A percentile compares a stretch with the other conserved stretches of the same genome.
These are phyloP conservation scores for Anarhynchus alexandrinus DNA, from an alignment of 2,113 vertebrate species.

Conservation along the genomic window DNA sequence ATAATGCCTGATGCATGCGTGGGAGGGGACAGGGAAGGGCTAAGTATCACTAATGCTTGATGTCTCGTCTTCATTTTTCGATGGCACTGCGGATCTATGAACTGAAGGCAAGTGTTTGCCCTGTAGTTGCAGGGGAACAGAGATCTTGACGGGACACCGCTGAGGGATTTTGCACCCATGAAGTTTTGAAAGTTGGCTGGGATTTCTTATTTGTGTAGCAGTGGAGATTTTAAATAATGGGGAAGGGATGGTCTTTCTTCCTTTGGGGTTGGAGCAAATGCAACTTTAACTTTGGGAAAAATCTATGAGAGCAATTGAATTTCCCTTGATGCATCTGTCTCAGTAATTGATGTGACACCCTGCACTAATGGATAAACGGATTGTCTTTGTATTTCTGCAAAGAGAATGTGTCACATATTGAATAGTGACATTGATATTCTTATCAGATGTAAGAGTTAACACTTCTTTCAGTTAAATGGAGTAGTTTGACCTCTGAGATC, in stretches of 20 bases:
- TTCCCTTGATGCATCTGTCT: conserved; percentile 20
- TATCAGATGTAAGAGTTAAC: conserved; percentile 43
- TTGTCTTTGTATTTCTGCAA: conserved; percentile 45
- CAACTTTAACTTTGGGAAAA: not conserved
- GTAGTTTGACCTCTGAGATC: conserved; percentile 31
- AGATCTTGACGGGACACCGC: not conserved
- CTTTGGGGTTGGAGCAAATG: not conserved
- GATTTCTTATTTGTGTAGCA: not conserved
- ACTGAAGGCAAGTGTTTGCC: not conserved
- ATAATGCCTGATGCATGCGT: not conserved
- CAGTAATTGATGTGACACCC: conserved; percentile 52
- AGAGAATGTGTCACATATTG: conserved; percentile 43
- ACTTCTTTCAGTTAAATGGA: conserved; percentile 15
- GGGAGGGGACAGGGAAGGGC: not conserved
- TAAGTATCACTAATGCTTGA: not conserved
- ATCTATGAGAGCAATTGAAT: conserved; percentile 44
- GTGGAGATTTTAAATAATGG: not conserved
- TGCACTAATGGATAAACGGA: conserved; percentile 39
- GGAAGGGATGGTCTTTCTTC: not conserved
- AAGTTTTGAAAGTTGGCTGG: not conserved
- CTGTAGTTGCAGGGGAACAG: not conserved
- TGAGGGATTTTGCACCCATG: not conserved
- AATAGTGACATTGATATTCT: conserved; percentile 50
- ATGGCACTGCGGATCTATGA: not conserved
- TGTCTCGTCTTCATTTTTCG: not conserved